Conservation (phyloP, 2,113 vertebrate species). For the Sphaerodactylus townsendi region DNA sequence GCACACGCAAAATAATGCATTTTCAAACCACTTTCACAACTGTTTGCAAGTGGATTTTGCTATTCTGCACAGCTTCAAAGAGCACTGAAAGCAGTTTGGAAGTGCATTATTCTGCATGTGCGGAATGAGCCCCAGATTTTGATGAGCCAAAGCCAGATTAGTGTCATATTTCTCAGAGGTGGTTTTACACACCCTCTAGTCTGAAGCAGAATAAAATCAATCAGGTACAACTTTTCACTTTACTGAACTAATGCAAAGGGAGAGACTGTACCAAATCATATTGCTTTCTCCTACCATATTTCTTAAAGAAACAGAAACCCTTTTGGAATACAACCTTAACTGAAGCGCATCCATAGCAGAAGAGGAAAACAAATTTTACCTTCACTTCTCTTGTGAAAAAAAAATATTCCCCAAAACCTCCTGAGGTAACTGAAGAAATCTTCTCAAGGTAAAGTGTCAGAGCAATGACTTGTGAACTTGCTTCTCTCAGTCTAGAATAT, state of each 20-base stretch:
- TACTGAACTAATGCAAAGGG: background rate
- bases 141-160: background rate
- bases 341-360: background rate
- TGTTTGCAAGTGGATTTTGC: too few relatives aligned
- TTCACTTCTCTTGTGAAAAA: constrained; percentile 49
- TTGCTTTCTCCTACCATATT: background rate
- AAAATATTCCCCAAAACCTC: constrained; percentile 44
- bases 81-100: too few relatives aligned
- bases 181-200: background rate
- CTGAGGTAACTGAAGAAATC: constrained; percentile 50
- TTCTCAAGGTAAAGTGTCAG: constrained; percentile 49
- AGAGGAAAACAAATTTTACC: constrained; percentile 60
- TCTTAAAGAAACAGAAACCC: background rate
- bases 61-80: too few relatives aligned
- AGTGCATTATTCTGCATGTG: too few relatives aligned
- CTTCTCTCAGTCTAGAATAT: constrained; percentile 53
- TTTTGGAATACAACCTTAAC: background rate
- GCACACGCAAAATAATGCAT: too few relatives aligned
- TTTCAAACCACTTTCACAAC: too few relatives aligned
- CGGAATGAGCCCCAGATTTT: too few relatives aligned
- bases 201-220: background rate
- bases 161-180: background rate
- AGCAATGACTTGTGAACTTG: constrained; percentile 31
- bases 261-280: background rate
- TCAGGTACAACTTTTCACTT: background rate